Conservation (phyloP, 2,888 invertebrate species). For the Prosapia bicincta region DNA sequence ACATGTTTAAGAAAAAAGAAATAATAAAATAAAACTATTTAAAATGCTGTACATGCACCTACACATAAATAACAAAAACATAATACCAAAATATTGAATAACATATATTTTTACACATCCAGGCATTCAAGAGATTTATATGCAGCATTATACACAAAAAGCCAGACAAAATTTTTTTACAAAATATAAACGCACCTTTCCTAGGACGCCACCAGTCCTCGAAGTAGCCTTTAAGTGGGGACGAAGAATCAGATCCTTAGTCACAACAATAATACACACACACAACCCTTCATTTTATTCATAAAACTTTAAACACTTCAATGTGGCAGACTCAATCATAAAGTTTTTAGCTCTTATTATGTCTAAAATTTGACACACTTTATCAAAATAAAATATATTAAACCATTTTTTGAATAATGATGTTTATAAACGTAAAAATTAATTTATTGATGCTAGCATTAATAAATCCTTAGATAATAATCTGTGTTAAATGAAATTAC, state of each 20-base stretch:
- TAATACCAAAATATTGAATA: neutral
- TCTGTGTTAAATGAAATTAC: too few species aligned
- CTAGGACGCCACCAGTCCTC: slow-evolving; percentile 97
- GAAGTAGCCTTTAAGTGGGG: slow-evolving; percentile 90
- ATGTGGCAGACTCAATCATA: neutral
- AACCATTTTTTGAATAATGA: too few species aligned
- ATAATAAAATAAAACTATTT: neutral
- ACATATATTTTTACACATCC: neutral
- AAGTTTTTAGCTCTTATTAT: too few species aligned
- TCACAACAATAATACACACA: slow-evolving; percentile 28
- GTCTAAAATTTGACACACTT: too few species aligned
- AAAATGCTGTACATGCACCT: neutral
- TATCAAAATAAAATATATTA: too few species aligned
- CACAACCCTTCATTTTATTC: slow-evolving; percentile 22
- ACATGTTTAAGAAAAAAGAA: neutral
- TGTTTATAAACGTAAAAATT: too few species aligned
- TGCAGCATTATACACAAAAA: neutral
- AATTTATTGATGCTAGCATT: too few species aligned
- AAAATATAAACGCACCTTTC: slow-evolving; percentile 71
- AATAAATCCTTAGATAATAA: too few species aligned
- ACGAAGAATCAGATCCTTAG: slow-evolving; percentile 63
- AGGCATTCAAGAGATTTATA: neutral
- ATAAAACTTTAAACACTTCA: neutral
- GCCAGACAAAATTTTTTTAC: neutral
- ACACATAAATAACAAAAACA: neutral